Percentiles rank a stretch among this genome's conserved stretches.
Conservation (phyloP, 1,140 invertebrate species). For the Chelonus insularis region DNA sequence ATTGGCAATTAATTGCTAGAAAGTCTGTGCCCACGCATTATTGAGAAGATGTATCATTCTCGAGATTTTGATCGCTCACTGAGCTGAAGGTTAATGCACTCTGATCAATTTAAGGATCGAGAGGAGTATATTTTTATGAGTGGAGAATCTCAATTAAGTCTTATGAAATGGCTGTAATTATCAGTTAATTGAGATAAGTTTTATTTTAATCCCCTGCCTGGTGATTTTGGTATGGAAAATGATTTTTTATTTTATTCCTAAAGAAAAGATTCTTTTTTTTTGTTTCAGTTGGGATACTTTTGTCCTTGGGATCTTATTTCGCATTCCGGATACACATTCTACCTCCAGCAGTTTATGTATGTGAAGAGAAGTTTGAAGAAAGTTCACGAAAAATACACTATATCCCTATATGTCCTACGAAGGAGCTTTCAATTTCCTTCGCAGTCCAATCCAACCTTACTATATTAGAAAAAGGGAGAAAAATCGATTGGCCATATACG, state of each 20-base stretch:
- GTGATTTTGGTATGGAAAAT: too few relatives aligned
- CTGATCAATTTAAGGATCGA: background rate
- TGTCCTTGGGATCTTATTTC: background rate
- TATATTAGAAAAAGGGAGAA: constrained; percentile 12
- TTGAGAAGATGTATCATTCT: background rate
- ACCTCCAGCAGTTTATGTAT: background rate
- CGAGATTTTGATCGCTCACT: background rate
- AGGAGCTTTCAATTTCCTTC: constrained; percentile 32
- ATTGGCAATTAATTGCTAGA: constrained; percentile 8
- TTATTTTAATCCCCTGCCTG: background rate
- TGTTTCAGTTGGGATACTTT: background rate
- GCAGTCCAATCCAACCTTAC: constrained; percentile 2
- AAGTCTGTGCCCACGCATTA: constrained; percentile 4
- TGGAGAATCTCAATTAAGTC: background rate
- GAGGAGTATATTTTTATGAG: background rate
- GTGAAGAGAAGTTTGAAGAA: constrained; percentile 23
- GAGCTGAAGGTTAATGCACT: background rate
- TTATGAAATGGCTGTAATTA: too few relatives aligned
- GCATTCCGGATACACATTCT: constrained; percentile 2
- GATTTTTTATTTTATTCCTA: too few relatives aligned
- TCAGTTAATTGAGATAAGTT: too few relatives aligned
- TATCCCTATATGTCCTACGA: background rate
- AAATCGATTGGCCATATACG: constrained; percentile 30
- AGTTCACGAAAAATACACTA: background rate
- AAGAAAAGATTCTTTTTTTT: too few relatives aligned